phyloP scores from a whole-genome alignment of 2,888 invertebrate species.

The Mythimna ferrago region DNA sequence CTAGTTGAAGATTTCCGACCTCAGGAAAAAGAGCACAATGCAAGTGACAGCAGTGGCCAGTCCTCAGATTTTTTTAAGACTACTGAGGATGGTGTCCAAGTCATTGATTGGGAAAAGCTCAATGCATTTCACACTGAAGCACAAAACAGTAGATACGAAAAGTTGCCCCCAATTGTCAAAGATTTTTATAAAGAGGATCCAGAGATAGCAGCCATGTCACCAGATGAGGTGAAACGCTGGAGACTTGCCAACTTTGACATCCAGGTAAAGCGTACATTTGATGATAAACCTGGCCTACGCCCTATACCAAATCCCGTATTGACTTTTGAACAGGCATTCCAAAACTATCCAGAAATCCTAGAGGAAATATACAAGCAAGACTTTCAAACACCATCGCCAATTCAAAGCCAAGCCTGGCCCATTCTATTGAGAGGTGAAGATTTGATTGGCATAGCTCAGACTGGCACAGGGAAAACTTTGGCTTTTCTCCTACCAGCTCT shows the following conservation, averaged over 20 bases:
- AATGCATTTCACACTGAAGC: slow-evolving; percentile 89
- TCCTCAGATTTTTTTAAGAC: slow-evolving; percentile 77
- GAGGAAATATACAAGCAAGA: slow-evolving; percentile 95
- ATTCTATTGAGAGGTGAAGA: slow-evolving; percentile 97
- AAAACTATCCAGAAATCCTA: slow-evolving; percentile 95
- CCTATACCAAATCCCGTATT: slow-evolving; percentile 94
- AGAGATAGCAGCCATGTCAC: slow-evolving; percentile 92
- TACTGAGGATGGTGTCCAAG: slow-evolving; percentile 78
- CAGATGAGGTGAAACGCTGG: slow-evolving; percentile 92
- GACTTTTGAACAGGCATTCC: slow-evolving; percentile 96
- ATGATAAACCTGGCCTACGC: slow-evolving; percentile 82
- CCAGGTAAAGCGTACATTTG: slow-evolving; percentile 93
- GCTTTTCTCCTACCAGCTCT: slow-evolving; percentile 98
- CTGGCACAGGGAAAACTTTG: slow-evolving; percentile 98
- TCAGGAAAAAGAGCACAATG: slow-evolving; percentile 63
- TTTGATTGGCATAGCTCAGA: slow-evolving; percentile 99
- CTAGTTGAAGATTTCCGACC: slow-evolving; percentile 77
- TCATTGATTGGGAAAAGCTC: slow-evolving; percentile 91
- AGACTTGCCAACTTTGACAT: slow-evolving; percentile 93
- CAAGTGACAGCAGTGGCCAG: slow-evolving; percentile 54
- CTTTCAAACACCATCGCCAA: slow-evolving; percentile 96
- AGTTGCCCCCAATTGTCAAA: slow-evolving; percentile 93
- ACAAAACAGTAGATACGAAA: slow-evolving; percentile 91
- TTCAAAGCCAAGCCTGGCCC: slow-evolving; percentile 99
- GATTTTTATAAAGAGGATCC: slow-evolving; percentile 96